Conservation (phyloP, 2,113 vertebrate species). For the Geothlypis trichas region DNA sequence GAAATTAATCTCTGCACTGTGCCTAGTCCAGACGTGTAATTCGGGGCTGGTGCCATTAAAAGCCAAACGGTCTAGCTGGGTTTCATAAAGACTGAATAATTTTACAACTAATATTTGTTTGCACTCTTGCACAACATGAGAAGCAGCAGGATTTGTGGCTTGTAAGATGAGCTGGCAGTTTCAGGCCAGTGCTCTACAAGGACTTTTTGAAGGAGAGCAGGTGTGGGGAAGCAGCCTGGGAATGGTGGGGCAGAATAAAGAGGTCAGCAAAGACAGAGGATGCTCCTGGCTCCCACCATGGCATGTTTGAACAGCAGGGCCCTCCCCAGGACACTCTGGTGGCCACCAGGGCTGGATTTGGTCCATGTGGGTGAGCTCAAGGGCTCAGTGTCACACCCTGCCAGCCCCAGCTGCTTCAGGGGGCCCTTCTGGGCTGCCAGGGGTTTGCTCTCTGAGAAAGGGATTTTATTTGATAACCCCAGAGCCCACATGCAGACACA, state of each 20-base stretch:
- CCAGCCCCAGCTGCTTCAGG: neutral
- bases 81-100: neutral
- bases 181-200: neutral
- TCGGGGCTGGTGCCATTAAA: neutral
- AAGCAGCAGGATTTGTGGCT: neutral
- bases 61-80: neutral
- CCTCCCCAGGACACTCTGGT: neutral
- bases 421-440: neutral
- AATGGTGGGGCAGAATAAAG: neutral
- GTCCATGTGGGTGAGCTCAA: neutral
- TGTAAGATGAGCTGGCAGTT: neutral
- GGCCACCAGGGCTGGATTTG: neutral
- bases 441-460: neutral
- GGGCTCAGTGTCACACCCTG: neutral
- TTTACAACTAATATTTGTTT: conserved; percentile 12
- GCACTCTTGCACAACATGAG: neutral
- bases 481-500: neutral
- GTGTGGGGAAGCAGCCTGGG: neutral
- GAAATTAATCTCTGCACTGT: conserved; percentile 21
- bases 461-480: neutral
- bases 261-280: neutral
- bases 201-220: neutral
- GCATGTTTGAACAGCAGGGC: neutral
- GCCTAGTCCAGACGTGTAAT: neutral
- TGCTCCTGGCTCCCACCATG: rapidly evolving